Base-by-base conservation (phyloP, 2,797 vertebrate species). In the Enteromius fasciolatus region DNA sequence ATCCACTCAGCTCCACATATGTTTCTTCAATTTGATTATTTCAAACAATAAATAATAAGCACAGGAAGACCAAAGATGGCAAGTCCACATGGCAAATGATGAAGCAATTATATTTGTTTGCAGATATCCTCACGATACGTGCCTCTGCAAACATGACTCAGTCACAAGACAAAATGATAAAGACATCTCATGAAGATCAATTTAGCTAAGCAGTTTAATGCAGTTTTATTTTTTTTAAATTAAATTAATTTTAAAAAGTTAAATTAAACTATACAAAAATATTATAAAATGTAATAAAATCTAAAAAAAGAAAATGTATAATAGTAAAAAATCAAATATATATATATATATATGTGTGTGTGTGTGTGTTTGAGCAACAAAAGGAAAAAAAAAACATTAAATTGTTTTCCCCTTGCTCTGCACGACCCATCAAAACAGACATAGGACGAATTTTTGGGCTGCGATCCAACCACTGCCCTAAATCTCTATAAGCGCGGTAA, bases 1-100 rank as follows among this genome's bases (percentile, higher is more conserved):
- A 83, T 84, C 78, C 78, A 73, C 74, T 80, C 67, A 74, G 63
- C 31, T 67, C 66, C 74, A 74, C 79, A 86, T 83, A 87, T 86
- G 73, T 81, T 86, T 86, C 78, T 85, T 73, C 74, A 81, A 86
- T 86, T 81, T 86, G 78, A 76, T 81, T 25, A 83, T 80, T 82
- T 88, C 74, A 85, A 83, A 72, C 81, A 85, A 82, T 86, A 87
- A 86, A 88, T 85, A 86, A 87, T 84, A 86, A 85, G 73, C 83
- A 70, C 23, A 63, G 82, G 78, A 83, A 85, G 67, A 83, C 75
- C 81, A 82, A 81, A 76, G 80, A 72, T 54, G 84, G 59, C 36
- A 31, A 75, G 54, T 33, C 81, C 68, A 73, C 69, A 73, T 63
- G 70, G 72, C 50, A 10, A 85, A 87, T 64, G 80, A 79, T 63